Conservation (phyloP, 2,888 invertebrate species). For the Polietes domitor region DNA sequence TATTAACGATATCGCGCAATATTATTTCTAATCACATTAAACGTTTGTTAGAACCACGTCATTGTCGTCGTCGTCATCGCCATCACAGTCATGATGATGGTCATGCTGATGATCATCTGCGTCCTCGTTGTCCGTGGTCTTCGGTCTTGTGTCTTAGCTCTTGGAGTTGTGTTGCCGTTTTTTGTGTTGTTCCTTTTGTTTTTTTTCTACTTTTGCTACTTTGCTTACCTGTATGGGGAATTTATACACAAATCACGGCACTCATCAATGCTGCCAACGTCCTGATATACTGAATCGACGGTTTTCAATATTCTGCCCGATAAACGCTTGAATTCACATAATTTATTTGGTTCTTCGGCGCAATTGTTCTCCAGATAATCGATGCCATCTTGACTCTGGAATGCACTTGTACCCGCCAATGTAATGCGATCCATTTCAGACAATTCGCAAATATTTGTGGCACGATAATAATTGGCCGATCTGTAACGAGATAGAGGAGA, state of each 20-base stretch:
- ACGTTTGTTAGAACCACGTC: conserved; percentile 18
- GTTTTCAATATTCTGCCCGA: conserved; percentile 94
- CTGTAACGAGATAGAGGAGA: conserved; percentile 81
- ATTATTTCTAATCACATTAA: conserved; percentile 34
- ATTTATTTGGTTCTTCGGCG: conserved; percentile 94
- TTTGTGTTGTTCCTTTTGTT: conserved; percentile 9
- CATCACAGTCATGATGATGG: neutral
- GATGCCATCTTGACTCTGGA: conserved; percentile 85
- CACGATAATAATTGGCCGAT: conserved; percentile 94
- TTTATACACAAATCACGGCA: conserved; percentile 93
- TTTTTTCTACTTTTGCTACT: neutral
- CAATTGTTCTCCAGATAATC: conserved; percentile 96
- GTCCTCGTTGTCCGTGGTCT: neutral
- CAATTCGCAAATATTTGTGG: conserved; percentile 91
- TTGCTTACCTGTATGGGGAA: conserved; percentile 87
- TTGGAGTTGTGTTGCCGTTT: conserved; percentile 30
- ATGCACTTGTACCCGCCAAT: conserved; percentile 90
- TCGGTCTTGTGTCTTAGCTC: conserved; percentile 13
- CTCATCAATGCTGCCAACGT: conserved; percentile 92
- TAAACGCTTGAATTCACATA: conserved; percentile 95
- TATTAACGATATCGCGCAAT: conserved; percentile 29
- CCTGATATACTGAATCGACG: conserved; percentile 95
- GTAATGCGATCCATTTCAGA: conserved; percentile 96
- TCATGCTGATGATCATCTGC: neutral
- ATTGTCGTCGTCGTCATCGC: neutral